Conservation (phyloP, 1,140 invertebrate species). For the Drosophila leontia region DNA sequence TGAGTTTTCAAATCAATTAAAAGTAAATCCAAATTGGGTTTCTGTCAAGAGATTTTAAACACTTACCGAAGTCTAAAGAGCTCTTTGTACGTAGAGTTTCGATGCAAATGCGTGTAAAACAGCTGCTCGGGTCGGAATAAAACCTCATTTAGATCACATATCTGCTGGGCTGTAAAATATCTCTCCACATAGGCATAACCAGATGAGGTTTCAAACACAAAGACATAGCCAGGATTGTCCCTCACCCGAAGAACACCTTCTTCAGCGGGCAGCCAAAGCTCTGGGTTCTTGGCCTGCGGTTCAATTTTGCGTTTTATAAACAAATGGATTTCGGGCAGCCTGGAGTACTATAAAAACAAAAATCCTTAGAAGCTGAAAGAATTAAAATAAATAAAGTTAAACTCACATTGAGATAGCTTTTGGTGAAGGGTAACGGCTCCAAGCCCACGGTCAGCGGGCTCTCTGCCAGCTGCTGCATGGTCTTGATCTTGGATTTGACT, state of each 20-base stretch:
- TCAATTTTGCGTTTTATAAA: constrained; percentile 71
- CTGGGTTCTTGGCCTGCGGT: constrained; percentile 33
- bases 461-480: constrained; percentile 72
- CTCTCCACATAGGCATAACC: constrained; percentile 70
- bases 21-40: too few species aligned
- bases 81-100: constrained; percentile 78
- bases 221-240: constrained; percentile 76
- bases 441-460: constrained; percentile 69
- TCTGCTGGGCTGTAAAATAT: constrained; percentile 65
- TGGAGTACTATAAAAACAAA: constrained; percentile 47
- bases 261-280: constrained; percentile 72
- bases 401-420: constrained; percentile 76
- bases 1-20: not conserved
- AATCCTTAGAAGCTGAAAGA: not conserved
- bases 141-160: constrained; percentile 80
- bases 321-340: constrained; percentile 55
- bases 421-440: constrained; percentile 71
- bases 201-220: constrained; percentile 61
- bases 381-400: not conserved
- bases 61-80: constrained; percentile 56
- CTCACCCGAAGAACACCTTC: constrained; percentile 66
- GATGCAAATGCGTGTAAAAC: constrained; percentile 64
- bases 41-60: not conserved
- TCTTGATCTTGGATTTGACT: constrained; percentile 74
- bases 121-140: constrained; percentile 64